A percentile compares a stretch with the other conserved stretches of the same genome.
Conservation (phyloP, 2,797 vertebrate genomes). For the Sebastes itinus region DNA sequence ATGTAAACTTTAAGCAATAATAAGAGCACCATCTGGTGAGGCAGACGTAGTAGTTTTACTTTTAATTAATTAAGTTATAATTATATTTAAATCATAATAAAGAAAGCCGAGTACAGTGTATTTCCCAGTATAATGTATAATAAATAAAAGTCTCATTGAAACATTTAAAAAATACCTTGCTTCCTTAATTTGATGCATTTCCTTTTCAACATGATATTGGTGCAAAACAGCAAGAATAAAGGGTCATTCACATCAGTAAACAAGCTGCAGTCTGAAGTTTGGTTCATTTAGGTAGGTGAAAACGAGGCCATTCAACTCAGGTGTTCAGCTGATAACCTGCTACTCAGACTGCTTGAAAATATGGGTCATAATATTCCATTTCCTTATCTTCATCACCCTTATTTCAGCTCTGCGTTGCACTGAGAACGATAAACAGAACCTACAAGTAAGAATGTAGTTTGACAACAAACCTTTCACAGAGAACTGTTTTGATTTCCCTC, state of each 20-base stretch:
- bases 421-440: no score
- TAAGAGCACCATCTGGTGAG: not conserved
- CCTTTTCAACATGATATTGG: not conserved
- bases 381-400: not conserved
- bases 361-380: not conserved
- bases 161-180: not conserved
- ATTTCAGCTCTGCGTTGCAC: not conserved
- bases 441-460: no score
- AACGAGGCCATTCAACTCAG: not conserved
- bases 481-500: no score
- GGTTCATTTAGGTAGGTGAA: not conserved
- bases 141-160: not conserved
- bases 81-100: not conserved
- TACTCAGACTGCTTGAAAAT: not conserved
- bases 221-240: not conserved
- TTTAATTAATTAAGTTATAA: not conserved
- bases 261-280: not conserved
- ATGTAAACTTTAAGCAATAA: not conserved
- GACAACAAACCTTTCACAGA: not conserved
- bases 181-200: not conserved
- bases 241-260: not conserved
- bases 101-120: not conserved
- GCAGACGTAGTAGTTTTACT: not conserved
- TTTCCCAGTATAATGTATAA: not conserved
- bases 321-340: no score